Evolutionary conservation across 2,888 invertebrate species (phyloP), one percentile per base, ranked within the genome.

Genomic region (Cinara cedri): DNA sequence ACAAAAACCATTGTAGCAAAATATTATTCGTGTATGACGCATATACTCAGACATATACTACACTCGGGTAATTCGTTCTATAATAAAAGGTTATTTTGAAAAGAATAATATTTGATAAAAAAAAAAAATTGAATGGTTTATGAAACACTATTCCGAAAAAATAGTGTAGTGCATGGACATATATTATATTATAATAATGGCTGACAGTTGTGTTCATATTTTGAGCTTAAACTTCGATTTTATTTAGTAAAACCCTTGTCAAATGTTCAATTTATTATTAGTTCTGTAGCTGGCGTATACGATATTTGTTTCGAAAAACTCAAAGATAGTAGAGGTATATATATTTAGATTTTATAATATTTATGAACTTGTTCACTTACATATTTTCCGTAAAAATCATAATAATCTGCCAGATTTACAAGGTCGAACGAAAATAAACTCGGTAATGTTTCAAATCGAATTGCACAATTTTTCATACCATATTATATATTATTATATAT

Each of bases 371-470:
- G 1, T 19, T n/a, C 14, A 34, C 6, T 34, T 34, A 6, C 34
- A 34, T 34, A 34, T 34, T 34, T n/a, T 34, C 21, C 13, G 42
- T 42, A 42, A 49, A 19, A 21, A 11, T 34, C 34, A 13, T 71
- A 70, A 70, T 71, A 44, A n/a, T 72, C 60, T 46, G 3, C 10
- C 21, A n/a, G 26, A 3, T 60, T 46, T 60, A 4, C 19, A 46
- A 60, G 34, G 19, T 51, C 19, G 19, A 72, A 72, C 14, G 13
- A 24, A 46, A 60, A 46, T 72, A 72, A 19, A 57, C 14, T 8
- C 21, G 6, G 16, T 14, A 19, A 34, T 34, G 34, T 21, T 19
- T 57, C 16, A 44, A 57, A 24, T 72, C 1, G 8, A 13, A 57
- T 68, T 19, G 10, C 1, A 46, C 16, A 71, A 1, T 24, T 44